phyloP scores from a whole-genome alignment of 2,888 invertebrate genomes.

The Pyralis farinalis region DNA sequence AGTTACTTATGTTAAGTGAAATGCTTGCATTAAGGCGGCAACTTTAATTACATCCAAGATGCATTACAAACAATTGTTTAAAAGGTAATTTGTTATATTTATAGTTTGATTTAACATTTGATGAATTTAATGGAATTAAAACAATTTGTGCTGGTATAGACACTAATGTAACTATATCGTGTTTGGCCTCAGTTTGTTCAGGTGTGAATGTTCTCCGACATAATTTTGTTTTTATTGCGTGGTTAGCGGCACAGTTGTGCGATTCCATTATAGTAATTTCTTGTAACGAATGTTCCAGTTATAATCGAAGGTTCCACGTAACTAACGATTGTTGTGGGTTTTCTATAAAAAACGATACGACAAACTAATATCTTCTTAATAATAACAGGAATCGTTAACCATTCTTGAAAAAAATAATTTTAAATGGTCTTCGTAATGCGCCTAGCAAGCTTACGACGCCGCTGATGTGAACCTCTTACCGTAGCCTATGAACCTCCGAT shows the following conservation, averaged over 20 bases:
- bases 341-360: slow-evolving; percentile 8
- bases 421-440: too few relatives aligned
- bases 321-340: slow-evolving; percentile 13
- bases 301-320: too few relatives aligned
- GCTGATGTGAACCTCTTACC: too few relatives aligned
- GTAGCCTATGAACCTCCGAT: too few relatives aligned
- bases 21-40: slow-evolving; percentile 42
- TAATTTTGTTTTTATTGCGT: slow-evolving; percentile 24
- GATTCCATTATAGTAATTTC: slow-evolving; percentile 22
- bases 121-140: slow-evolving; percentile 1
- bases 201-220: slow-evolving; percentile 25
- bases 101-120: slow-evolving; percentile 6
- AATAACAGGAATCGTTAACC: too few relatives aligned
- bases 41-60: slow-evolving; percentile 43
- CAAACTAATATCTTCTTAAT: too few relatives aligned
- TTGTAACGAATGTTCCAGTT: slow-evolving; percentile 17
- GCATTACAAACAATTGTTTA: slow-evolving; percentile 74
- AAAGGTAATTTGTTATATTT: slow-evolving; percentile 47
- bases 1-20: slow-evolving; percentile 23
- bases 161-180: slow-evolving; percentile 17
- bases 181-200: slow-evolving; percentile 27
- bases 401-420: too few relatives aligned
- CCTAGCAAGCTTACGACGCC: too few relatives aligned
- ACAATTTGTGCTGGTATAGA: background rate
- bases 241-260: slow-evolving; percentile 17